Conservation (phyloP, 2,113 vertebrate genomes). For the Lamprotornis superbus region DNA sequence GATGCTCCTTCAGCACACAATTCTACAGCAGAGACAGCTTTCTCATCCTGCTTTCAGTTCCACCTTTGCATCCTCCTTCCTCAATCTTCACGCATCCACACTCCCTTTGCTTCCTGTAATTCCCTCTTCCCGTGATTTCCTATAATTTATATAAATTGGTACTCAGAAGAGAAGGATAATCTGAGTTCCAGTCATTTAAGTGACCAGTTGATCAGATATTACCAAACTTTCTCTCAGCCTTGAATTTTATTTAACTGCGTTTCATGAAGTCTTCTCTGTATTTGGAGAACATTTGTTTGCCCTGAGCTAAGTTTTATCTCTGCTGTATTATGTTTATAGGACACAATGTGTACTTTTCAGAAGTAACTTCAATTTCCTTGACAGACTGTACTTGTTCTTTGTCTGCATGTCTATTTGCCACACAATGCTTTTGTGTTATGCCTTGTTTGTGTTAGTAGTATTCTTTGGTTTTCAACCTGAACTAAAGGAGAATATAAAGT, state of each 20-base stretch:
- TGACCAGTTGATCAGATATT: neutral
- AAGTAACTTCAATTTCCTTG: neutral
- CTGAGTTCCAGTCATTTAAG: neutral
- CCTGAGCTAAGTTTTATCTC: neutral
- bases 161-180: neutral
- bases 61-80: neutral
- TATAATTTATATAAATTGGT: neutral
- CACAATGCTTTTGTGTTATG: neutral
- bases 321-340: neutral
- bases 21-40: neutral
- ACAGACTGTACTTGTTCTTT: neutral
- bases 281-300: neutral
- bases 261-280: neutral
- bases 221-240: neutral
- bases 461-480: neutral
- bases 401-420: neutral
- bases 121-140: neutral
- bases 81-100: neutral
- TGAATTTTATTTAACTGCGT: neutral
- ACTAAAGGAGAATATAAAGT: neutral
- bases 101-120: neutral
- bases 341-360: neutral
- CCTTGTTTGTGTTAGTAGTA: neutral
- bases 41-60: neutral
- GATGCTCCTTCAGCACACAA: neutral